Evolutionary conservation across 2,797 vertebrate species (phyloP).

Genomic region (Gymnodraco acuticeps): DNA sequence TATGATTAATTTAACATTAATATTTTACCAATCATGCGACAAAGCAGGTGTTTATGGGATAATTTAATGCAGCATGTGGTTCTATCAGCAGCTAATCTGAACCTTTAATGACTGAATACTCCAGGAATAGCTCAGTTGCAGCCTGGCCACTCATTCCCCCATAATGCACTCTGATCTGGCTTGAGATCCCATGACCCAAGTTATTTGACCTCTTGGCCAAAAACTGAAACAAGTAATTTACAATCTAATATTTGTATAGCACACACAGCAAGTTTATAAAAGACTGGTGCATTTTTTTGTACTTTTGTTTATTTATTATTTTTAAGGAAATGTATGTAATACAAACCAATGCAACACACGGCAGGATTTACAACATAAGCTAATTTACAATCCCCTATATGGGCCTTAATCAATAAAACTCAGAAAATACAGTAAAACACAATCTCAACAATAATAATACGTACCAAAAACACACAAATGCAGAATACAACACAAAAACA

Average conservation of each 20-base stretch:
- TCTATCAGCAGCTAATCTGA: constrained; percentile 30
- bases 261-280: not conserved
- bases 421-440: too few relatives aligned
- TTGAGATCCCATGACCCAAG: constrained; percentile 41
- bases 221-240: not conserved
- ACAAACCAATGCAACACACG: too few relatives aligned
- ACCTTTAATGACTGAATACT: constrained; percentile 33
- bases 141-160: constrained; percentile 36
- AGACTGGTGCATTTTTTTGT: not conserved
- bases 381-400: too few relatives aligned
- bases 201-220: constrained; percentile 35
- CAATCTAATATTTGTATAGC: not conserved
- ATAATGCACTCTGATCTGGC: constrained; percentile 49
- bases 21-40: not conserved
- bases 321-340: too few relatives aligned
- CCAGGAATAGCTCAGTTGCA: constrained; percentile 32
- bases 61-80: constrained; percentile 27
- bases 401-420: too few relatives aligned
- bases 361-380: too few relatives aligned
- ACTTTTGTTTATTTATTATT: too few relatives aligned
- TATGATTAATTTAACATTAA: not conserved
- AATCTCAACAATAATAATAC: too few relatives aligned
- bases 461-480: too few relatives aligned
- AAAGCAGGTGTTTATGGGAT: not conserved
- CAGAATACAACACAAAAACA: too few relatives aligned